These are phyloP conservation scores for Cyprinodon variegatus DNA, from an alignment of 2,113 vertebrate genomes.

Conservation along the genomic window DNA sequence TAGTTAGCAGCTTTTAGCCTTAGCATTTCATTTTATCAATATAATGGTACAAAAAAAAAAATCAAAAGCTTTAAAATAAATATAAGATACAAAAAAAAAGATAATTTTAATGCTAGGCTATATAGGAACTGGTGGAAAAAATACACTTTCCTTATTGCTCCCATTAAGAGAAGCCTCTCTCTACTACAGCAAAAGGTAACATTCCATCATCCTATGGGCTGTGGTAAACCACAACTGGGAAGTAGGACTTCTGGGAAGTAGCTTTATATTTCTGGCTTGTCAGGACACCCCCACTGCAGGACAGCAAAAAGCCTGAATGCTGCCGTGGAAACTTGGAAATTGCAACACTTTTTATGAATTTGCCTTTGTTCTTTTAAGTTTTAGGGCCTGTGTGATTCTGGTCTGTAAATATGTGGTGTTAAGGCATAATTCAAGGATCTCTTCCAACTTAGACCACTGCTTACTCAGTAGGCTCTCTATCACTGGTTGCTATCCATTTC, in stretches of 20 bases:
- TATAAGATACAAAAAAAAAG: not conserved
- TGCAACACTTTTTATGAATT: not conserved
- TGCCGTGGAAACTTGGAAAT: not conserved
- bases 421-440: not conserved
- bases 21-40: not conserved
- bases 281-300: not conserved
- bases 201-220: not conserved
- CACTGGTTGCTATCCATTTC: not conserved
- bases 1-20: no score
- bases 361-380: not conserved
- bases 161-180: not conserved
- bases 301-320: not conserved
- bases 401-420: not conserved
- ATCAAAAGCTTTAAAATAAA: not conserved
- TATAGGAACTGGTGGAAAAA: not conserved
- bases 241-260: constrained; percentile 3
- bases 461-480: not conserved
- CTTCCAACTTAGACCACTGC: not conserved
- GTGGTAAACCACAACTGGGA: constrained; percentile 2
- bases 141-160: not conserved
- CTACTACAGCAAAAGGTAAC: not conserved
- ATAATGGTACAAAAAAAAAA: not conserved
- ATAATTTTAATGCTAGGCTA: not conserved
- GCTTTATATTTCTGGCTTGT: not conserved
- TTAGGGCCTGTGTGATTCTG: not conserved